Evolutionary conservation across 2,113 vertebrate genomes (phyloP).

Genomic region (Eleginops maclovinus): DNA sequence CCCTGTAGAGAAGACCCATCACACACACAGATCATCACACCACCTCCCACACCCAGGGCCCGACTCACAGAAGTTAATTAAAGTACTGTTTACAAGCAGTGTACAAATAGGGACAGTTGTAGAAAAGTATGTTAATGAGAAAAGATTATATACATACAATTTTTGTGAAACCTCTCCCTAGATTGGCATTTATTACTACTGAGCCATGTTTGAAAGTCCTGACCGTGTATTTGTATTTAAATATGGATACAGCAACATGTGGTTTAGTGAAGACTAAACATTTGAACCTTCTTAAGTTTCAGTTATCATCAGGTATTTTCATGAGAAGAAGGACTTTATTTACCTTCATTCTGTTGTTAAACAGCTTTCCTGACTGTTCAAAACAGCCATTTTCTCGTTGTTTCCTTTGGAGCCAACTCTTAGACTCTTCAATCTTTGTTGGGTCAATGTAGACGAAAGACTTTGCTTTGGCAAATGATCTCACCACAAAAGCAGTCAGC

Average conservation of each 20-base stretch:
- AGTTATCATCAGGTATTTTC: background rate
- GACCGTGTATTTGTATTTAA: background rate
- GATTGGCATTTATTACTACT: background rate
- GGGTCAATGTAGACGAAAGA: slow-evolving; percentile 80
- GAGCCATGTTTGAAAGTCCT: background rate
- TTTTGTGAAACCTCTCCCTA: background rate
- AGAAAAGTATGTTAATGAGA: no score
- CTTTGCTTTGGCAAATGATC: slow-evolving; percentile 80
- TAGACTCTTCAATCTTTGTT: slow-evolving; percentile 44
- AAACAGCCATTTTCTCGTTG: slow-evolving; percentile 86
- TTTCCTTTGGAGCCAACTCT: slow-evolving; percentile 77
- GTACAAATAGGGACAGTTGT: no score
- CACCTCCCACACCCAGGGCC: background rate
- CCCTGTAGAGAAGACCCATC: slow-evolving; percentile 75
- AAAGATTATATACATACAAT: no score
- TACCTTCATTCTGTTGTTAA: slow-evolving; percentile 87
- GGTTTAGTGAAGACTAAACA: background rate
- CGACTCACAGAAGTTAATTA: background rate
- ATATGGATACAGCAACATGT: background rate
- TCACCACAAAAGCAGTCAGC: slow-evolving; percentile 88
- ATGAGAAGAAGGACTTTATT: background rate
- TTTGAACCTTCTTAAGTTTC: background rate
- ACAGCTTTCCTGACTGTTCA: slow-evolving; percentile 79
- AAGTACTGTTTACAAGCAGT: no score
- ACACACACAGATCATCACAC: background rate